Conservation (phyloP, 2,797 vertebrate species). For the Pangasius krempfi region DNA sequence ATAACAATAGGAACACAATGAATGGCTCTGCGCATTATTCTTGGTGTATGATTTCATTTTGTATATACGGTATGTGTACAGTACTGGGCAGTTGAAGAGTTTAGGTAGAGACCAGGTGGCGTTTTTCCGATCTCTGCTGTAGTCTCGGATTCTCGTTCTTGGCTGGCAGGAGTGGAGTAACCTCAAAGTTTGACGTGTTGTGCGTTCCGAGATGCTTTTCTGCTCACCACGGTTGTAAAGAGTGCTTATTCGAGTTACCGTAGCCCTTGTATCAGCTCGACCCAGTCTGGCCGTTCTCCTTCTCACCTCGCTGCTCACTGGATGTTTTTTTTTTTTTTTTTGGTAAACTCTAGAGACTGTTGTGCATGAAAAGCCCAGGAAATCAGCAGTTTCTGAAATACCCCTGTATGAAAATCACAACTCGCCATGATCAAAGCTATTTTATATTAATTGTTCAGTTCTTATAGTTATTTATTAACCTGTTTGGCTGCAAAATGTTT, state of each 20-base stretch:
- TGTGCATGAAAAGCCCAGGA: background rate
- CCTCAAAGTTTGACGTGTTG: background rate
- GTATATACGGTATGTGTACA: background rate
- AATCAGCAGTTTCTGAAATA: background rate
- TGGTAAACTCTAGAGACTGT: background rate
- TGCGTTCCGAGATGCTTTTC: background rate
- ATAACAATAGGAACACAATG: background rate
- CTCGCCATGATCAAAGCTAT: background rate
- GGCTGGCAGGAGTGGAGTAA: background rate
- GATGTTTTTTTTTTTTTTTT: background rate
- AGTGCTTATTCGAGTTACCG: background rate
- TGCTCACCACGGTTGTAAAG: background rate
- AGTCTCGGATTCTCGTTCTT: background rate
- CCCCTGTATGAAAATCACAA: background rate
- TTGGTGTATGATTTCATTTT: background rate
- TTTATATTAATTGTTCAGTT: background rate
- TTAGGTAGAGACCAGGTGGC: background rate
- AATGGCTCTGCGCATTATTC: background rate
- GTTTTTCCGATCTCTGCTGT: background rate
- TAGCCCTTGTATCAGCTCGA: background rate
- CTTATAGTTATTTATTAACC: background rate
- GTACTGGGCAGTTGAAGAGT: background rate
- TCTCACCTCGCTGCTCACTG: background rate
- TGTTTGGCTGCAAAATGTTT: background rate
- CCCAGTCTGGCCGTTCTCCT: background rate